phyloP scores from a whole-genome alignment of 2,113 vertebrate species.

The Brachypodius melanocephalos region DNA sequence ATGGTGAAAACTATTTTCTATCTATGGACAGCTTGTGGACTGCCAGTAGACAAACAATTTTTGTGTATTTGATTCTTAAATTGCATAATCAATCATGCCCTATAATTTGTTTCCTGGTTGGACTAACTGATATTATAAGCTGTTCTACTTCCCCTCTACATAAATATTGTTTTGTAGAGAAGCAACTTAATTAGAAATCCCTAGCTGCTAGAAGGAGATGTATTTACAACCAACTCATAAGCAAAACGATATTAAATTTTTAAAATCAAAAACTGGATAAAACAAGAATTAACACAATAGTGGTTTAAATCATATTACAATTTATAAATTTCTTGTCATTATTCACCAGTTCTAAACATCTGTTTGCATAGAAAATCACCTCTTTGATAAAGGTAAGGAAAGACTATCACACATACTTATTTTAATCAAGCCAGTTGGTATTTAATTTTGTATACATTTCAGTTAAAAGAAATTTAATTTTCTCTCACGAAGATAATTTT shows the following conservation, averaged over 20 bases:
- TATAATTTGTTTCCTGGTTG: not conserved
- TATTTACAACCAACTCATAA: not conserved
- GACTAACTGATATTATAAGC: not conserved
- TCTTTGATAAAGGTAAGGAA: not conserved
- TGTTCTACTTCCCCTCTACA: not conserved
- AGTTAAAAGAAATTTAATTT: conserved; percentile 35
- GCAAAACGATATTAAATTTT: not conserved
- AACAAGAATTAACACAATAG: not conserved
- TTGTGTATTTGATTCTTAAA: conserved; percentile 1
- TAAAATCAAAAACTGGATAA: not conserved
- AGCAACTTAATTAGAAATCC: not conserved
- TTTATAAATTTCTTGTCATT: not conserved
- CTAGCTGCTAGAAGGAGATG: not conserved
- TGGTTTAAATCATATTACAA: not conserved
- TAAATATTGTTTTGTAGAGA: not conserved
- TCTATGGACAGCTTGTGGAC: not conserved
- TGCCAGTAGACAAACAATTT: not conserved
- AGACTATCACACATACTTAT: not conserved
- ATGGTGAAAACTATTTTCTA: not conserved
- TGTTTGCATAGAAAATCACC: not conserved
- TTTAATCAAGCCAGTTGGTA: not conserved
- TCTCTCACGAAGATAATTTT: conserved; percentile 22
- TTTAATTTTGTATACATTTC: conserved; percentile 41
- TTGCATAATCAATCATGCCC: not conserved
- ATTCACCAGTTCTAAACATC: not conserved